Evolutionary conservation across 1,140 invertebrate species (phyloP), one percentile per base, ranked within the genome.

Genomic region (Lethrus apterus): DNA sequence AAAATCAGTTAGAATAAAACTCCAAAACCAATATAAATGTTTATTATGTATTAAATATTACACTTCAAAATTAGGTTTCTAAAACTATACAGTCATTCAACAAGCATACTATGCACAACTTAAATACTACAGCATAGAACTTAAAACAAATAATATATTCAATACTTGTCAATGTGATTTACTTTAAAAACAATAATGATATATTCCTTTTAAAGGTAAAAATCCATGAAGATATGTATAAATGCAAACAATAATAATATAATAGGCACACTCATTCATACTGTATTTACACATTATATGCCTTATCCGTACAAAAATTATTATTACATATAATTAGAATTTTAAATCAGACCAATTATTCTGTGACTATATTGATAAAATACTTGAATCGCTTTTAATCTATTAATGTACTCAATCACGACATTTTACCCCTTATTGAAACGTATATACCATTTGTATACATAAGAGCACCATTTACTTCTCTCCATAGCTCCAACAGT

Each of bases 11-110:
- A n/a, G n/a, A n/a, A n/a, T n/a, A n/a, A n/a, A n/a, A n/a, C n/a
- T n/a, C n/a, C n/a, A n/a, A n/a, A n/a, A n/a, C n/a, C n/a, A n/a
- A n/a, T 26, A 26, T 2, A 9, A 42, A 42, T 42, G 15, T 42
- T 42, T 29, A 42, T 29, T 42, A n/a, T 42, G 20, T 42, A 42
- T 42, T 42, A 42, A 42, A 42, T 42, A 29, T 42, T 42, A 42
- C 40, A 42, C 40, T 42, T 42, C 21, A 29, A 26, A 21, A 42
- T 42, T 42, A 42, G 40, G 29, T 10, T 42, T 42, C 40, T 42
- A 42, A 42, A 42, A 42, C 40, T 42, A 42, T 42, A 42, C 40
- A 42, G 40, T 42, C 40, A 42, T 42, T 42, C 40, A 42, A 42
- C 24, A 42, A 42, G 29, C 40, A 42, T 24, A 42, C 11, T 42